phyloP scores from a whole-genome alignment of 2,797 vertebrate genomes.

The Galaxias olidus region DNA sequence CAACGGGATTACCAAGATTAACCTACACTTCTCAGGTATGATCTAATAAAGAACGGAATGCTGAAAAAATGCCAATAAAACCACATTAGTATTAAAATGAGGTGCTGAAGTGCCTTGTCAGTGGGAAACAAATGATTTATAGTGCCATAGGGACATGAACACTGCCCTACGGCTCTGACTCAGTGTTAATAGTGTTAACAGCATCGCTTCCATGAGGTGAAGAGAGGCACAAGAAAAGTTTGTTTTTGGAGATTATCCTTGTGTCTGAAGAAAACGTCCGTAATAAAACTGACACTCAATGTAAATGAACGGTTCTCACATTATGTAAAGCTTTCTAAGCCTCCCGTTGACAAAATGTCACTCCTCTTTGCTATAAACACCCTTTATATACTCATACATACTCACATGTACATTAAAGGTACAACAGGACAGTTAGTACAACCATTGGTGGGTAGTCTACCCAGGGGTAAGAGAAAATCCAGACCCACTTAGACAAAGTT shows the following conservation, averaged over 20 bases:
- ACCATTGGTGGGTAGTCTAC: no score
- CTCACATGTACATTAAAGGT: no score
- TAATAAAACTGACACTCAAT: no score
- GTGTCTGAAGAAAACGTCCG: no score
- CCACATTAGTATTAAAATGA: conserved; percentile 72
- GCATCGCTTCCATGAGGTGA: conserved; percentile 29
- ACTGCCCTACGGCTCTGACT: conserved; percentile 31
- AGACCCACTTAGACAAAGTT: no score
- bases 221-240: conserved; percentile 27
- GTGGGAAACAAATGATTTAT: conserved; percentile 42
- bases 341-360: no score
- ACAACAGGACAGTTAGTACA: no score
- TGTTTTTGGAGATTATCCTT: conserved; percentile 27
- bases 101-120: conserved; percentile 56
- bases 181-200: conserved; percentile 50
- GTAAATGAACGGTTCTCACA: no score
- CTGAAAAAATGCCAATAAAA: conserved; percentile 59
- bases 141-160: conserved; percentile 40
- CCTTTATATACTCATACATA: no score
- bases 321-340: no score
- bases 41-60: conserved; percentile 60
- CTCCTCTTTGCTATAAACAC: no score
- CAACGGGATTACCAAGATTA: conserved; percentile 66
- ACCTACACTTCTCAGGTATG: conserved; percentile 56
- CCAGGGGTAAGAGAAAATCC: no score